Conservation (phyloP, 2,888 invertebrate genomes). For the Bimastos eiseni region DNA sequence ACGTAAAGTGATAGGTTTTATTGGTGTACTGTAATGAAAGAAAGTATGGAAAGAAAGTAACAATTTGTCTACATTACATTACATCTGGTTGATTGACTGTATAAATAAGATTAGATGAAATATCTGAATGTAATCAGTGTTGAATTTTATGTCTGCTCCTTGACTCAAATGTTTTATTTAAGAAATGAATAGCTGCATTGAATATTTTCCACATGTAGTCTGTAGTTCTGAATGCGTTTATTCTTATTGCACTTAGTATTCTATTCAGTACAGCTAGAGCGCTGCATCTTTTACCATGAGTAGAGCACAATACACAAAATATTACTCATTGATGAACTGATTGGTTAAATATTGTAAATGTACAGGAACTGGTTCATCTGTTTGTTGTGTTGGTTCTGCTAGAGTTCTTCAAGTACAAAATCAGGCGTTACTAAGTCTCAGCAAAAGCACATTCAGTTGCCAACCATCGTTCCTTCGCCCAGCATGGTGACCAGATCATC, state of each 20-base stretch:
- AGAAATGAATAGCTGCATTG: background rate
- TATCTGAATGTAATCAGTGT: background rate
- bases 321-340: background rate
- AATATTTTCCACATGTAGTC: background rate
- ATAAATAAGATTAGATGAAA: background rate
- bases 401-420: conserved; percentile 41
- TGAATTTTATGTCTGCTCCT: background rate
- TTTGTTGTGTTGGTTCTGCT: background rate
- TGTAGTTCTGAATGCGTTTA: background rate
- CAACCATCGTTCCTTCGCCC: conserved; percentile 43
- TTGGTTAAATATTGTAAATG: background rate
- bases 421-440: conserved; percentile 34
- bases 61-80: background rate
- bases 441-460: background rate
- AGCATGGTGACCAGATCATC: conserved; percentile 62
- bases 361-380: background rate
- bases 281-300: background rate
- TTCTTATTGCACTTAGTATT: background rate
- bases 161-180: background rate
- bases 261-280: background rate
- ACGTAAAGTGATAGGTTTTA: background rate
- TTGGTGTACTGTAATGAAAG: background rate
- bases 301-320: background rate
- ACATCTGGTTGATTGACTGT: background rate
- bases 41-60: too few relatives aligned